Conservation (phyloP, 2,888 invertebrate genomes). For the Lordiphosa andalusiaca region DNA sequence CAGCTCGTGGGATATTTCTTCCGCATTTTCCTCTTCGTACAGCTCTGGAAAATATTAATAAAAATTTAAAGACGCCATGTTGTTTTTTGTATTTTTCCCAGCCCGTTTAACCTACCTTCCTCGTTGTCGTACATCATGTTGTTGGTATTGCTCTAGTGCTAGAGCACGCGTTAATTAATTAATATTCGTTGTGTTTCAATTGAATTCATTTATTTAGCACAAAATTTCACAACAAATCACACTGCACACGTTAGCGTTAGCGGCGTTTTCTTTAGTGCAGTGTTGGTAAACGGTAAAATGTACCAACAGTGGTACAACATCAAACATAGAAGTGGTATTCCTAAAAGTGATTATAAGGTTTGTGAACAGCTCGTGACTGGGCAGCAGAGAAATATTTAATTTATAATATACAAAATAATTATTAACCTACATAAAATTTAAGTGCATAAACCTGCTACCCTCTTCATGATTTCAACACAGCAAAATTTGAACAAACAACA, state of each 20-base stretch:
- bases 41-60: conserved; percentile 67
- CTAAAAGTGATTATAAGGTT: no score
- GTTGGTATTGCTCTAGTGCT: conserved; percentile 21
- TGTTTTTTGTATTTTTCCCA: conserved; percentile 36
- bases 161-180: conserved; percentile 23
- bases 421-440: no score
- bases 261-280: conserved; percentile 45
- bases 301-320: no score
- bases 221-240: conserved; percentile 34
- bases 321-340: no score
- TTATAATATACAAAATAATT: no score
- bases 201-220: conserved; percentile 3
- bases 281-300: neutral
- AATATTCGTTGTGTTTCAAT: neutral
- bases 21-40: conserved; percentile 92
- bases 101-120: conserved; percentile 69
- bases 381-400: no score
- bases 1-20: conserved; percentile 97
- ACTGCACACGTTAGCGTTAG: conserved; percentile 26
- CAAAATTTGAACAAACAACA: no score
- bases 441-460: no score
- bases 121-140: conserved; percentile 79
- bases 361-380: no score
- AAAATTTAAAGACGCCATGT: conserved; percentile 51
- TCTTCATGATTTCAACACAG: no score